Evolutionary conservation across 1,140 invertebrate species (phyloP).

Genomic region (Neodiprion fabricii): DNA sequence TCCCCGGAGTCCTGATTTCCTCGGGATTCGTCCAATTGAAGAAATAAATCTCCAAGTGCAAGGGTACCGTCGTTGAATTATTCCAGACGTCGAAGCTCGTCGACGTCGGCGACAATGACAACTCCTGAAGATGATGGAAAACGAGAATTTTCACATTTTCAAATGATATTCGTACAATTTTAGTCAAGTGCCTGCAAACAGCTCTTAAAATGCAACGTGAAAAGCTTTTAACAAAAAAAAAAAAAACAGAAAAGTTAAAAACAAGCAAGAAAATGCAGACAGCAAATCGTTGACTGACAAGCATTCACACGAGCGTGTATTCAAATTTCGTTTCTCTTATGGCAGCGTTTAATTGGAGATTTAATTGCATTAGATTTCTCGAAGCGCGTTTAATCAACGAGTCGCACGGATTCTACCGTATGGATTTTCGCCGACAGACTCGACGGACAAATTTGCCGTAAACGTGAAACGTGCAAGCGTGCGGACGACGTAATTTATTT

Average conservation of each 20-base stretch:
- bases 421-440: no score
- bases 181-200: neutral
- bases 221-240: neutral
- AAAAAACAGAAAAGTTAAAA: neutral
- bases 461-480: no score
- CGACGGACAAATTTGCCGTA: no score
- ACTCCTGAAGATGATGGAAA: slow-evolving; percentile 37
- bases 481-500: no score
- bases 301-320: neutral
- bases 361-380: no score
- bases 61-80: slow-evolving; percentile 56
- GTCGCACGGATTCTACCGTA: no score
- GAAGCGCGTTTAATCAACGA: no score
- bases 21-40: slow-evolving; percentile 69
- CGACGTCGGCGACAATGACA: slow-evolving; percentile 48
- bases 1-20: slow-evolving; percentile 42
- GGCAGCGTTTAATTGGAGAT: no score
- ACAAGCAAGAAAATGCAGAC: neutral
- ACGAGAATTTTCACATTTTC: neutral
- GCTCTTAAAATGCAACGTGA: neutral
- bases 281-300: neutral
- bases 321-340: no score
- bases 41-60: slow-evolving; percentile 63
- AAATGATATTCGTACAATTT: neutral
- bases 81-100: slow-evolving; percentile 61